Percentiles rank a stretch among this genome's conserved stretches.
These are phyloP conservation scores for Microctenopoma steveboyesi DNA, from an alignment of 2,797 vertebrate genomes.

Conservation along the genomic window DNA sequence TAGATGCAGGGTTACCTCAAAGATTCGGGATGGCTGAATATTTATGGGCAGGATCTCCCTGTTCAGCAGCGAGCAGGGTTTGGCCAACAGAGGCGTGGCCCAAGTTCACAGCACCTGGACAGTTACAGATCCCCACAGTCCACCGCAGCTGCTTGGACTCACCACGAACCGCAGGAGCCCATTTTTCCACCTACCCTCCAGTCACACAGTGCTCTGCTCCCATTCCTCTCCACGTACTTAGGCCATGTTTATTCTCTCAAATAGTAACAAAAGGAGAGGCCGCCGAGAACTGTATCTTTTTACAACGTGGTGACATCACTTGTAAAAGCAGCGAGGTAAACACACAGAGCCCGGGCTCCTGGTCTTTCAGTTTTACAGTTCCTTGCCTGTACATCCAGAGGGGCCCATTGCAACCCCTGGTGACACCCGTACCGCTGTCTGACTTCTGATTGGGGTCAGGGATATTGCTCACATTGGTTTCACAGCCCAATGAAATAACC, in stretches of 20 bases:
- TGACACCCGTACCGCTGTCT: conserved; percentile 59
- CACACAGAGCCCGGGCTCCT: conserved; percentile 68
- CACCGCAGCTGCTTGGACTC: conserved; percentile 65
- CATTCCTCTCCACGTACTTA: conserved; percentile 59
- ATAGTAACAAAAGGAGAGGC: conserved; percentile 77
- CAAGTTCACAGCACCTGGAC: conserved; percentile 74
- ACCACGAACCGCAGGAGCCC: conserved; percentile 54
- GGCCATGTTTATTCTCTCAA: conserved; percentile 73
- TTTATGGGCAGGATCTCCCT: conserved; percentile 68
- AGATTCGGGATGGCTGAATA: conserved; percentile 54
- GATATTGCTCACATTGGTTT: conserved; percentile 71
- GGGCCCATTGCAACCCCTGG: conserved; percentile 54
- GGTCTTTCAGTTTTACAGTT: conserved; percentile 76
- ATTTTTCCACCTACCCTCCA: conserved; percentile 29
- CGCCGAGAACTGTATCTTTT: conserved; percentile 78
- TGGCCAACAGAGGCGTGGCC: conserved; percentile 53
- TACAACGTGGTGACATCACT: conserved; percentile 82
- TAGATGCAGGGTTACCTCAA: conserved; percentile 37
- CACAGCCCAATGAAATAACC: conserved; percentile 72
- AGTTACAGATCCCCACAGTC: conserved; percentile 79
- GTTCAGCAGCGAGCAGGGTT: conserved; percentile 51
- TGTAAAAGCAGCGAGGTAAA: conserved; percentile 76
- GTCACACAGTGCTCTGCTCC: conserved; percentile 36
- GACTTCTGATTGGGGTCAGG: conserved; percentile 70
- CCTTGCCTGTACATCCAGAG: conserved; percentile 63